Evolutionary conservation across 92 coral and sea anemone genomes (phyloP).

Genomic region (Siderastrea radians): DNA sequence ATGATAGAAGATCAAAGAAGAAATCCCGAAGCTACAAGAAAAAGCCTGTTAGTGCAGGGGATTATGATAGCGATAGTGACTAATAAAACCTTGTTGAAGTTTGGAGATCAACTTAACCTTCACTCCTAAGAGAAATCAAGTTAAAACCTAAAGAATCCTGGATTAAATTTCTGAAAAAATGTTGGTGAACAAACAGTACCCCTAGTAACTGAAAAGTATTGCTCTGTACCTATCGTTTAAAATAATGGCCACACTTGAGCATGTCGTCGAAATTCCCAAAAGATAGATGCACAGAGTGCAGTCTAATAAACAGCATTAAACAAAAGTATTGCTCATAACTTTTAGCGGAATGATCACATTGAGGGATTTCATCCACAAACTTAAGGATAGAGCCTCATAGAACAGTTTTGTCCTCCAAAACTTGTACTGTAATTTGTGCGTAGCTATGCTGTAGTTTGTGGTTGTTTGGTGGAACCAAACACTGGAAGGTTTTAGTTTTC

Average conservation of each 20-base stretch:
- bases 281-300: neutral
- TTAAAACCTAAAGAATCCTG: too few relatives aligned
- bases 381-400: too few relatives aligned
- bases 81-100: neutral
- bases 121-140: too few relatives aligned
- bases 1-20: slow-evolving; percentile 70
- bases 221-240: neutral
- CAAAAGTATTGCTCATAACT: too few relatives aligned
- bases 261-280: neutral
- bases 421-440: too few relatives aligned
- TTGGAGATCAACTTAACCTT: neutral
- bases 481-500: too few relatives aligned
- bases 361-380: too few relatives aligned
- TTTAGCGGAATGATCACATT: neutral
- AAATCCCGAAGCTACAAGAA: slow-evolving; percentile 95
- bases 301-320: neutral
- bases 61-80: slow-evolving; percentile 92
- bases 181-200: neutral
- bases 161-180: too few relatives aligned
- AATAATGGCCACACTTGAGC: neutral
- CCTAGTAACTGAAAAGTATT: too few relatives aligned
- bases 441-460: too few relatives aligned
- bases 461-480: too few relatives aligned
- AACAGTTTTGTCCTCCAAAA: too few relatives aligned
- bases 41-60: slow-evolving; percentile 96